A percentile compares a stretch with the other conserved stretches of the same genome.
phyloP scores from a whole-genome alignment of 1,140 invertebrate genomes.

The Calliopsis andreniformis region DNA sequence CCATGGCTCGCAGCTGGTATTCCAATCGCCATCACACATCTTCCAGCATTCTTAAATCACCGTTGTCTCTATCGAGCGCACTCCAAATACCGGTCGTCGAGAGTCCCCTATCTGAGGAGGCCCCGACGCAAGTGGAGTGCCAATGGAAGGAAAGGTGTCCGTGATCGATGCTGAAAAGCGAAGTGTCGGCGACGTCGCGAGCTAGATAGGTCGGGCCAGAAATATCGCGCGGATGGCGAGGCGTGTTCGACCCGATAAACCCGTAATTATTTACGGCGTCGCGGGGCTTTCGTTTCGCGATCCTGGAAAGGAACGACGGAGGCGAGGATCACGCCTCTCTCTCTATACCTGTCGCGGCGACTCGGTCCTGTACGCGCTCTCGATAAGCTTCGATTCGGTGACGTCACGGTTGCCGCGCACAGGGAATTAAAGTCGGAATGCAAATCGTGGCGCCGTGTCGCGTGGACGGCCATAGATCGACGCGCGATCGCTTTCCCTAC shows the following conservation, averaged over 20 bases:
- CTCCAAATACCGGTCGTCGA: no score
- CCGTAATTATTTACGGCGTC: slow-evolving; percentile 38
- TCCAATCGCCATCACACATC: no score
- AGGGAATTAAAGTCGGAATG: slow-evolving; percentile 58
- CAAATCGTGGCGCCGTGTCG: slow-evolving; percentile 66
- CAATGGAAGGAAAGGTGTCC: background rate
- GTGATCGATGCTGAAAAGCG: background rate
- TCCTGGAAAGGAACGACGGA: slow-evolving; percentile 38
- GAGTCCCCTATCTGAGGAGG: no score
- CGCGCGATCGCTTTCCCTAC: slow-evolving; percentile 3
- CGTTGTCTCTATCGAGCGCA: no score
- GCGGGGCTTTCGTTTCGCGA: background rate
- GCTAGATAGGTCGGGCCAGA: slow-evolving; percentile 1
- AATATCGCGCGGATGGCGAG: slow-evolving; percentile 7
- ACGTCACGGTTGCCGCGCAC: slow-evolving; percentile 58
- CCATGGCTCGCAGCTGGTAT: no score
- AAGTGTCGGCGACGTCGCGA: background rate
- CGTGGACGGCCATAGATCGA: slow-evolving; percentile 12
- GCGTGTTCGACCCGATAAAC: slow-evolving; percentile 21
- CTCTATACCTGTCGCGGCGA: slow-evolving; percentile 37
- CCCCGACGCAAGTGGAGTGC: no score
- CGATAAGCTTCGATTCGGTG: slow-evolving; percentile 45
- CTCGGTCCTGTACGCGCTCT: background rate
- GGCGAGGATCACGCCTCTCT: background rate
- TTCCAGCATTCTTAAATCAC: no score